A percentile compares a stretch with the other conserved stretches of the same genome.
Evolutionary conservation across 2,888 invertebrate species (phyloP).

Genomic region (Sturmia bella): DNA sequence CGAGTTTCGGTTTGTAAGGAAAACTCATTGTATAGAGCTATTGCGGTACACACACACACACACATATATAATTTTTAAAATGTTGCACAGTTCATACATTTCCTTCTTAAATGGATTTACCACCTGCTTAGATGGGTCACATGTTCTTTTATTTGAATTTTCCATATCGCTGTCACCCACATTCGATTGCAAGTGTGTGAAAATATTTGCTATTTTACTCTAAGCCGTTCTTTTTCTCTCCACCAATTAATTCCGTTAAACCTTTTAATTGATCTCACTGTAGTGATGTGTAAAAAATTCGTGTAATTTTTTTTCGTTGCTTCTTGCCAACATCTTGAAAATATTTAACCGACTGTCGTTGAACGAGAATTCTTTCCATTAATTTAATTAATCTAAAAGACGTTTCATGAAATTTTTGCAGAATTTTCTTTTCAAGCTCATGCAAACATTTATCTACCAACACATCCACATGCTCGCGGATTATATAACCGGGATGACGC

Average conservation of each 20-base stretch:
- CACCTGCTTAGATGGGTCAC: neutral
- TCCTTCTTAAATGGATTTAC: neutral
- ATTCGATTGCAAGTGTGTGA: conserved; percentile 22
- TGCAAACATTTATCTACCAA: neutral
- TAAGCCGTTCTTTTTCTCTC: neutral
- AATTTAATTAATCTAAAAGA: conserved; percentile 53
- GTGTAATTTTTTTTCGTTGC: conserved; percentile 14
- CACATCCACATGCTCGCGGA: neutral
- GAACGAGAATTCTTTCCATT: conserved; percentile 30
- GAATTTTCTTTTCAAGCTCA: neutral
- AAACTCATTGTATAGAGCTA: too few species aligned
- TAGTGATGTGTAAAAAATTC: conserved; percentile 35
- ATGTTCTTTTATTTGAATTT: neutral
- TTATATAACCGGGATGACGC: conserved; percentile 46
- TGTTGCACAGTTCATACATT: neutral
- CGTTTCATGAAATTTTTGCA: conserved; percentile 35
- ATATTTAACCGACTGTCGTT: conserved; percentile 25
- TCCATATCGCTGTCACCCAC: neutral
- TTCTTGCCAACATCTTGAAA: neutral
- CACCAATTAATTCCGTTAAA: conserved; percentile 38
- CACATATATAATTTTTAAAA: too few species aligned
- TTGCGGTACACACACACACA: too few species aligned
- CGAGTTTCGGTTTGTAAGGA: too few species aligned
- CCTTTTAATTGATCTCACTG: conserved; percentile 41
- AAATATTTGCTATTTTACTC: neutral